Evolutionary conservation across 2,113 vertebrate species (phyloP).

Genomic region (Sturnira hondurensis): DNA sequence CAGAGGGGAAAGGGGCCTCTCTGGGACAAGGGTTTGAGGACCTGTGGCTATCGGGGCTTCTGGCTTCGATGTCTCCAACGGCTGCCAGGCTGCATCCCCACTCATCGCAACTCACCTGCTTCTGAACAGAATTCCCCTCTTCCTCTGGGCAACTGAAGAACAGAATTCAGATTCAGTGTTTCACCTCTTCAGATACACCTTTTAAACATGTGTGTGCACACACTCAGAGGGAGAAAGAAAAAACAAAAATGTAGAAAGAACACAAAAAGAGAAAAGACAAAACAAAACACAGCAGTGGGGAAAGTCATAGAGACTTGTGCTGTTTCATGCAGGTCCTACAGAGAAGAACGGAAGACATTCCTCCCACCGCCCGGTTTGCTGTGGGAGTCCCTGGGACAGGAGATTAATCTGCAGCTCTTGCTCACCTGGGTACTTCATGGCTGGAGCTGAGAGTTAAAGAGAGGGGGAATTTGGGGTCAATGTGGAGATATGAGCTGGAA

Average conservation of each 20-base stretch:
- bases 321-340: not conserved
- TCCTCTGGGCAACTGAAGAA: not conserved
- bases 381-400: not conserved
- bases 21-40: not conserved
- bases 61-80: not conserved
- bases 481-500: not conserved
- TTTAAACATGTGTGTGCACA: not conserved
- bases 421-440: not conserved
- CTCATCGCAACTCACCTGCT: not conserved
- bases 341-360: not conserved
- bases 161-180: not conserved
- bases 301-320: not conserved
- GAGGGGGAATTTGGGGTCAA: not conserved
- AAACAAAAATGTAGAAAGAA: not conserved
- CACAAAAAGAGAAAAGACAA: not conserved
- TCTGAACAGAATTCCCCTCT: not conserved
- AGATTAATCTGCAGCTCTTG: not conserved
- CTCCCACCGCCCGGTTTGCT: not conserved
- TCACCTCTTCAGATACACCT: not conserved
- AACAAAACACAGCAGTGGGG: not conserved
- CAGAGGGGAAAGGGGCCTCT: not conserved
- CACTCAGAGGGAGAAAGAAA: not conserved
- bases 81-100: not conserved
- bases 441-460: not conserved
- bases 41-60: not conserved